These are phyloP conservation scores for Cossypha dichroa DNA, from an alignment of 2,797 vertebrate genomes.

Conservation along the genomic window DNA sequence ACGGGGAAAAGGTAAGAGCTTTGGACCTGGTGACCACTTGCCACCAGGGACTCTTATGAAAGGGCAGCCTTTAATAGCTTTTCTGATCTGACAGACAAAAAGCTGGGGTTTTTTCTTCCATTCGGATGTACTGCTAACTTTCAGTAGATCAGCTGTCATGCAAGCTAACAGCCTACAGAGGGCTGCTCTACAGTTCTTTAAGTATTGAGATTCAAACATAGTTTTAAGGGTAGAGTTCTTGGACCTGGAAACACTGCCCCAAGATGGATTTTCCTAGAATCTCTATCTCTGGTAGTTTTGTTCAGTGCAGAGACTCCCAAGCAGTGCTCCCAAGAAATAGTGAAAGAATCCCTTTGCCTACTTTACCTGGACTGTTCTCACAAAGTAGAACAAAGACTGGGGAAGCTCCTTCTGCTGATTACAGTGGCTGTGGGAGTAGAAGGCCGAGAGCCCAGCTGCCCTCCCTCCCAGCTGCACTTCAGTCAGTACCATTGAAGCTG, in stretches of 20 bases:
- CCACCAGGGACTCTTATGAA: neutral
- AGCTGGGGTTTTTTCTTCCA: neutral
- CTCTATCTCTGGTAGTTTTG: neutral
- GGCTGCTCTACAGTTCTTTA: neutral
- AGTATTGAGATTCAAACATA: neutral
- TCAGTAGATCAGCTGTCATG: neutral
- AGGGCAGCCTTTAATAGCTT: neutral
- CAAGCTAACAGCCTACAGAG: neutral
- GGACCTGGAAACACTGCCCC: neutral
- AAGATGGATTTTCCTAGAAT: neutral
- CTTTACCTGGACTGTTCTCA: neutral
- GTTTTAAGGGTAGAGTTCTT: neutral
- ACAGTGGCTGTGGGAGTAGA: neutral
- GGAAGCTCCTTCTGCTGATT: neutral
- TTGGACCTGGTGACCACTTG: neutral
- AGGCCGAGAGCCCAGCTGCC: neutral
- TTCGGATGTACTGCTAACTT: neutral
- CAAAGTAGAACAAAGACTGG: neutral
- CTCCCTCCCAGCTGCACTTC: neutral
- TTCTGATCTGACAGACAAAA: neutral
- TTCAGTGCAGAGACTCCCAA: neutral
- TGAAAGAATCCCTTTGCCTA: neutral
- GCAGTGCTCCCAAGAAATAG: neutral
- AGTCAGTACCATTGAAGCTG: neutral
- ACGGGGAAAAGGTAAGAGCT: constrained; percentile 92